Base-by-base conservation (phyloP, 2,797 vertebrate species). In the Macrochelys suwanniensis region DNA sequence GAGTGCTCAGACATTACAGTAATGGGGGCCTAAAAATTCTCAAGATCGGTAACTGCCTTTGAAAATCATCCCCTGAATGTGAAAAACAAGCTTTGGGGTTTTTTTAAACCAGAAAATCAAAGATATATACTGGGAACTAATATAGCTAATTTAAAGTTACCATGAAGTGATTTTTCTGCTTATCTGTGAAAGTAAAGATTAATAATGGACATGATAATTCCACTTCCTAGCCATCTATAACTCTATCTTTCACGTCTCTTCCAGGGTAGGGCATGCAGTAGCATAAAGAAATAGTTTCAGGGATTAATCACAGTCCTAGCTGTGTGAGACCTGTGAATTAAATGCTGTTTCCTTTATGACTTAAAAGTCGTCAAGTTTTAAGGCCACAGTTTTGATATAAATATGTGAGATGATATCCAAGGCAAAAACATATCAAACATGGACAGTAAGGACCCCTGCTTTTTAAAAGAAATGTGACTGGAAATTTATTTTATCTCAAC, bases 361-460 rank as follows among this genome's bases (percentile, higher is more conserved):
- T 89, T 90, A 94, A 82, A 92, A 94, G 77, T 86, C 95, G 81
- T 92, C 88, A 77, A 76, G 85, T 87, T 95, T 92, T 37, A 94
- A 1, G 26, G 89, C 82, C 81, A 91, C 42, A 83, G 51, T 89
- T 96, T 91, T 82, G 54, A 95, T 89, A 90, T 82, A 68, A 84
- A 88, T 53, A 45, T 3, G 5, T 95, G 86, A 91, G 84, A 91
- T 31, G 17, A 51, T 90, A 80, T 87, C 85, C 71, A 78, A 49
- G 82, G 68, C 15, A 90, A 85, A 59, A 59, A 74, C 15, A 31
- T 42, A 90, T 90, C 91, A 89, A 57, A 93, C 84, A 91, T 42
- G 71, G 94, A 59, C 51, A 95, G 51, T 49, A 93, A 95, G 42
- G 71, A 92, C 16, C 25, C 79, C 61, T 80, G 16, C 76, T 90